Base-by-base conservation (phyloP, 37 sponge, comb jelly and placozoan genomes). In the Corticium candelabrum region DNA sequence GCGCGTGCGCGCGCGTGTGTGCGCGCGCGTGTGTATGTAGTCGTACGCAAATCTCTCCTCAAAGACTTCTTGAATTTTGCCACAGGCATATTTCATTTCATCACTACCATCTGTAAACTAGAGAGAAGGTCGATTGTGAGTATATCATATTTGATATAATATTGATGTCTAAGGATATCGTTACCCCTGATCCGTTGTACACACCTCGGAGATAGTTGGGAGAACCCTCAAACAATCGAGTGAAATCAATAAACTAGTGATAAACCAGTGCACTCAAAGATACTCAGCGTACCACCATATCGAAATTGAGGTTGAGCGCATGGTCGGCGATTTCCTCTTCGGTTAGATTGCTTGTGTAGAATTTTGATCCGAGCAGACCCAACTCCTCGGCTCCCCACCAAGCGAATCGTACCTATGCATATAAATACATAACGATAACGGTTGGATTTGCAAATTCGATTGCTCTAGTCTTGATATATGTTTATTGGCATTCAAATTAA, bases 321-420 rank as follows among this genome's bases (percentile, higher is more conserved):
- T 83, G 77, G 40, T 77, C 68, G 29, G 38, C 34, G 2, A 2
- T 37, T 3, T 79, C 87, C 11, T 43, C 77, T 30, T 73, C 80
- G 21, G 41, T 39, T 29, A 92, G 82, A n/a, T 34, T 68, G 37
- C 50, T 37, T 33, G 88, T 89, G 40, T 56, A 92, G 76, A 88
- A 73, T 0, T 35, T 31, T 0, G 93, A 92, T 29, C 93, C 93
- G 31, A 86, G 41, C 50, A 92, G 77, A 3, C 93, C 93, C 27
- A 85, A 40, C 68, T 92, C 93, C 78, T 92, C 93, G 31, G 89
- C 93, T 35, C 87, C 89, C 93, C 93, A 92, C 40, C 82, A 92
- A 31, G 93, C 93, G 78, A 92, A 92, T 2, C 82, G 40, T 32
- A 90, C 77, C 87, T 86, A 41, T 2, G 37, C 34, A 83, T 27